These are phyloP conservation scores for Tiaroga cobitis DNA, from an alignment of 2,797 vertebrate genomes.

Conservation along the genomic window DNA sequence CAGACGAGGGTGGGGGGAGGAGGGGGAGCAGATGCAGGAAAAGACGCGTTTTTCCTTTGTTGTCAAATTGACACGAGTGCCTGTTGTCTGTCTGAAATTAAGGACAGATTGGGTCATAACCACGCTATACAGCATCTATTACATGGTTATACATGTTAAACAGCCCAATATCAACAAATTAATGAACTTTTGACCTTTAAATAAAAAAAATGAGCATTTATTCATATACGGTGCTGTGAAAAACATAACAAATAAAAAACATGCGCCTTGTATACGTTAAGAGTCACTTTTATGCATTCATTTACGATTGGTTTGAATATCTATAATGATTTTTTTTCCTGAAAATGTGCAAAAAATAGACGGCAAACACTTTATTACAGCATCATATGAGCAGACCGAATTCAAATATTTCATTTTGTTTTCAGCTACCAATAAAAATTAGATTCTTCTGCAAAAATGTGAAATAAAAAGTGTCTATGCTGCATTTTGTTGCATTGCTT, in stretches of 20 bases:
- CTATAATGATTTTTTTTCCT: too few relatives aligned
- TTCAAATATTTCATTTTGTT: neutral
- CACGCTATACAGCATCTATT: conserved; percentile 1
- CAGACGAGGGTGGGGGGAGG: conserved; percentile 44
- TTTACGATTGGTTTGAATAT: too few relatives aligned
- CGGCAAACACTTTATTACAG: neutral
- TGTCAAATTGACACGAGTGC: conserved; percentile 21
- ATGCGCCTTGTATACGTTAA: neutral
- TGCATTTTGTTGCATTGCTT: neutral
- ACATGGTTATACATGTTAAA: neutral
- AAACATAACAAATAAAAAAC: neutral
- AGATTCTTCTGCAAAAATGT: neutral
- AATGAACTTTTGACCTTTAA: conserved; percentile 1
- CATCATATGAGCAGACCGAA: neutral
- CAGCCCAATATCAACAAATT: neutral
- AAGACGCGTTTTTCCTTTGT: conserved; percentile 49
- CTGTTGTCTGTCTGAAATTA: conserved; percentile 29
- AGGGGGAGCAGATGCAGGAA: neutral
- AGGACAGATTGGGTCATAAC: conserved; percentile 32
- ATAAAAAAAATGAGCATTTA: neutral
- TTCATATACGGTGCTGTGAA: neutral
- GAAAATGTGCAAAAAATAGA: neutral
- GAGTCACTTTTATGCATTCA: neutral
- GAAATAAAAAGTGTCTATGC: neutral
- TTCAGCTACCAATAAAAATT: neutral